Conservation (phyloP, 2,113 vertebrate species). For the Triplophysa rosa region DNA sequence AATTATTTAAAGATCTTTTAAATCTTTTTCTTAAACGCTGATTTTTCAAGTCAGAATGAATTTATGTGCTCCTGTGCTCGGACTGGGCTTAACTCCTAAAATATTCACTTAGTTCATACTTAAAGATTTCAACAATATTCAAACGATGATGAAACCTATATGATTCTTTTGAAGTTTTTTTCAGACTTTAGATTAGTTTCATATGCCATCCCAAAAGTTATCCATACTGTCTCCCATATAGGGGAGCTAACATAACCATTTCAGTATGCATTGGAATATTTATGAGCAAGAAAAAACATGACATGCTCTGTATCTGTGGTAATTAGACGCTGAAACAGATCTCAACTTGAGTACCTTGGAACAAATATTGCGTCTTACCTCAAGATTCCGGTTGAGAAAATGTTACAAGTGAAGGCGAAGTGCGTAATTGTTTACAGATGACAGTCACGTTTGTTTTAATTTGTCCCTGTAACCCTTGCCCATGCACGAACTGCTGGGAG, state of each 20-base stretch:
- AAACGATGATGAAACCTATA: conserved; percentile 8
- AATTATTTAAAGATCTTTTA: conserved; percentile 12
- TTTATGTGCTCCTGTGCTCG: not conserved
- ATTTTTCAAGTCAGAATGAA: not conserved
- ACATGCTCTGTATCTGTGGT: conserved; percentile 8
- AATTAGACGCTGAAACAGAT: conserved; percentile 31
- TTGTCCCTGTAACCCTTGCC: conserved; percentile 18
- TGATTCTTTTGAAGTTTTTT: conserved; percentile 5
- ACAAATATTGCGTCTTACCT: conserved; percentile 64
- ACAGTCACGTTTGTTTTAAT: conserved; percentile 36
- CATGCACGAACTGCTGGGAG: not conserved
- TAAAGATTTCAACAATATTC: not conserved
- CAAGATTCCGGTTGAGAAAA: conserved; percentile 56
- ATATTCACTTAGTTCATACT: conserved; percentile 22
- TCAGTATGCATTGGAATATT: conserved; percentile 30
- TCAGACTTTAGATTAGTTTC: not conserved
- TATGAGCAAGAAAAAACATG: not conserved
- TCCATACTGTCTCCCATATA: not conserved
- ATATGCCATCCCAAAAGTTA: not conserved
- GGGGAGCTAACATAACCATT: not conserved
- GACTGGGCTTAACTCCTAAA: not conserved
- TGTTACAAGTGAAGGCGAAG: not conserved
- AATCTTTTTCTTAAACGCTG: not conserved
- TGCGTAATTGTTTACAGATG: conserved; percentile 21
- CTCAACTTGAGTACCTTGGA: conserved; percentile 13